Percentiles rank a stretch among this genome's conserved stretches.
Evolutionary conservation across 2,888 invertebrate genomes (phyloP).

Genomic region (Rotaria magnacalcarata): DNA sequence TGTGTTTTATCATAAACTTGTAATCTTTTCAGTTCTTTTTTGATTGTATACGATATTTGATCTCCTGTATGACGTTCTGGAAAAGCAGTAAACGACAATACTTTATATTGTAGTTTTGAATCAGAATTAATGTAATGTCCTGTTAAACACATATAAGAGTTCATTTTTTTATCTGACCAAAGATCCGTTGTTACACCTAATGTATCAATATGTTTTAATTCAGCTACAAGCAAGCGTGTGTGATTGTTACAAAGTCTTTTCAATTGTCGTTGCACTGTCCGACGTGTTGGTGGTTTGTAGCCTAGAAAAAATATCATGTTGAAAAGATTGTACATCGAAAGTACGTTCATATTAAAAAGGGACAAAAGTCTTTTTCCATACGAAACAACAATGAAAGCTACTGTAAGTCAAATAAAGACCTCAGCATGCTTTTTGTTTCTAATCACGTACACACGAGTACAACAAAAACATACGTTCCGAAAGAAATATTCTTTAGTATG

Average conservation of each 20-base stretch:
- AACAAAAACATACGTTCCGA: too few species aligned
- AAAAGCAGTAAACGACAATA: not conserved
- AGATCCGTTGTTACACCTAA: not conserved
- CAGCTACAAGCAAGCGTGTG: not conserved
- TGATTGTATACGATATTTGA: too few species aligned
- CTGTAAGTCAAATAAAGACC: too few species aligned
- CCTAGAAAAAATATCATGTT: not conserved
- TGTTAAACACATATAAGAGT: not conserved
- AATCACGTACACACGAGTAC: too few species aligned
- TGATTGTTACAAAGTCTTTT: not conserved
- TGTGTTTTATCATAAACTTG: too few species aligned
- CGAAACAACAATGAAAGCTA: not conserved
- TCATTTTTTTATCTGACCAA: not conserved
- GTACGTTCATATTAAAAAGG: not conserved
- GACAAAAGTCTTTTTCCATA: not conserved
- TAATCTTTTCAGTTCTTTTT: too few species aligned
- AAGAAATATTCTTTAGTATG: too few species aligned
- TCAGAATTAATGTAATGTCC: not conserved
- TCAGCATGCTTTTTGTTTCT: too few species aligned
- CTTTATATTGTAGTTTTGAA: not conserved
- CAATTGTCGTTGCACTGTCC: not conserved
- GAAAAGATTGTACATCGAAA: not conserved
- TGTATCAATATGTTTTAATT: not conserved
- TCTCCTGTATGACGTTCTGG: too few species aligned
- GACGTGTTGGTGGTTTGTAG: not conserved